Conservation (phyloP, 35 echinoderm and acorn worm genomes). For the Nesometra sesokonis region DNA sequence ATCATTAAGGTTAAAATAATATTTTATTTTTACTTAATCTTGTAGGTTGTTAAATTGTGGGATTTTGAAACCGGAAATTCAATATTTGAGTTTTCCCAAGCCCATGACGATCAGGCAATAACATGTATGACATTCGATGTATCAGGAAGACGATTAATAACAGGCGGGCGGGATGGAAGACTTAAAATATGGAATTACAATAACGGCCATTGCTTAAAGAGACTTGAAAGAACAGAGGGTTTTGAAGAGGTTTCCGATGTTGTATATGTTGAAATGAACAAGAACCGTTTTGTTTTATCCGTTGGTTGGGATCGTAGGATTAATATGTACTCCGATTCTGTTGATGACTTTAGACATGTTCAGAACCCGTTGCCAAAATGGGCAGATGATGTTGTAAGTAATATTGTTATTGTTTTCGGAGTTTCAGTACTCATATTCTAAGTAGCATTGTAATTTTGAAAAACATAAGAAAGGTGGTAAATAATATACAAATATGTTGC, state of each 20-base stretch:
- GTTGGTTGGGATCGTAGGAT: slow-evolving; percentile 91
- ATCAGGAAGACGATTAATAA: slow-evolving; percentile 85
- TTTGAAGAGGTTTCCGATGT: slow-evolving; percentile 85
- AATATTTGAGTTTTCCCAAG: slow-evolving; percentile 93
- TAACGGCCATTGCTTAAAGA: slow-evolving; percentile 96
- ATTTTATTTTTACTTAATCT: background rate
- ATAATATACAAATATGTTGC: background rate
- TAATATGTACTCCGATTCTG: slow-evolving; percentile 75
- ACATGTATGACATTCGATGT: slow-evolving; percentile 87
- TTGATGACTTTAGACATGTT: slow-evolving; percentile 73
- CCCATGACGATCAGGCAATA: slow-evolving; percentile 76
- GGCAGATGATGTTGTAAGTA: slow-evolving; percentile 84
- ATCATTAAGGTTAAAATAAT: too few species aligned
- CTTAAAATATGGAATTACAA: slow-evolving; percentile 99
- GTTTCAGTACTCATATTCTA: too few species aligned
- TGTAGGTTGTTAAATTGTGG: slow-evolving; percentile 91
- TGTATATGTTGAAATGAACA: slow-evolving; percentile 95
- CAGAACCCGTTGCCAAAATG: slow-evolving; percentile 86
- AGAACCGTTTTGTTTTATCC: slow-evolving; percentile 86
- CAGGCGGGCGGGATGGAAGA: slow-evolving; percentile 80
- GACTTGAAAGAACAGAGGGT: slow-evolving; percentile 80
- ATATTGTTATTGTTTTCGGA: background rate
- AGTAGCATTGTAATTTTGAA: too few species aligned
- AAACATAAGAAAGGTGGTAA: background rate
- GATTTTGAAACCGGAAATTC: slow-evolving; percentile 96